These are phyloP conservation scores for Folsomia manolachei DNA, from an alignment of 2,888 invertebrate species.

Conservation along the genomic window DNA sequence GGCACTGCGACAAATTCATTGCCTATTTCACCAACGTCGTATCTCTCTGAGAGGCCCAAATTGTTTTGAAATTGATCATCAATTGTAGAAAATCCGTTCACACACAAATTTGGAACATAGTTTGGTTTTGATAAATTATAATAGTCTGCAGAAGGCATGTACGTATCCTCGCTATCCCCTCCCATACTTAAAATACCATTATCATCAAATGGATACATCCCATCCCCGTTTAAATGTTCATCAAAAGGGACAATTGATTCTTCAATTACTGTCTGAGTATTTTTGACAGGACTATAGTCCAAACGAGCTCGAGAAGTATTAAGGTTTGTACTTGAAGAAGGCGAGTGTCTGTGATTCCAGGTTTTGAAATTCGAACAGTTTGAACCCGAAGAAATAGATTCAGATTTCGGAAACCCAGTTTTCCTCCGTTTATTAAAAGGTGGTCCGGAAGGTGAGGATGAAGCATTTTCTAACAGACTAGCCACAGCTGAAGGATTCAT, in stretches of 20 bases:
- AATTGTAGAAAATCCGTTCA: neutral
- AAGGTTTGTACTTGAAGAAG: neutral
- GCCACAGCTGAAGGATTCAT: neutral
- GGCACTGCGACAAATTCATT: neutral
- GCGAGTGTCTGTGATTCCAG: neutral
- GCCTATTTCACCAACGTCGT: no score
- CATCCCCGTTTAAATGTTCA: neutral
- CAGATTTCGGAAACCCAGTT: neutral
- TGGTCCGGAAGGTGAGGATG: neutral
- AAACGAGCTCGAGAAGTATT: neutral
- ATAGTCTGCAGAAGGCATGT: neutral
- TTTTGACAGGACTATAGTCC: no score
- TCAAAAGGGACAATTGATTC: neutral
- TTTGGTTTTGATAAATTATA: neutral
- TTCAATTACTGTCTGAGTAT: neutral
- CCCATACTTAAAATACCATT: neutral
- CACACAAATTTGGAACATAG: neutral
- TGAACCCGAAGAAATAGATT: neutral
- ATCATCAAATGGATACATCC: neutral
- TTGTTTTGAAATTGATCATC: neutral
- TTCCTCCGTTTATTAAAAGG: neutral
- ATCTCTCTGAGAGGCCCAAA: neutral
- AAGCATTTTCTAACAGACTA: neutral
- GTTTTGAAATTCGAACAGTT: neutral
- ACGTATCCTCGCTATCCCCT: no score